These are phyloP conservation scores for Halcyon leucocephala DNA, from an alignment of 2,797 vertebrate genomes.

Conservation along the genomic window DNA sequence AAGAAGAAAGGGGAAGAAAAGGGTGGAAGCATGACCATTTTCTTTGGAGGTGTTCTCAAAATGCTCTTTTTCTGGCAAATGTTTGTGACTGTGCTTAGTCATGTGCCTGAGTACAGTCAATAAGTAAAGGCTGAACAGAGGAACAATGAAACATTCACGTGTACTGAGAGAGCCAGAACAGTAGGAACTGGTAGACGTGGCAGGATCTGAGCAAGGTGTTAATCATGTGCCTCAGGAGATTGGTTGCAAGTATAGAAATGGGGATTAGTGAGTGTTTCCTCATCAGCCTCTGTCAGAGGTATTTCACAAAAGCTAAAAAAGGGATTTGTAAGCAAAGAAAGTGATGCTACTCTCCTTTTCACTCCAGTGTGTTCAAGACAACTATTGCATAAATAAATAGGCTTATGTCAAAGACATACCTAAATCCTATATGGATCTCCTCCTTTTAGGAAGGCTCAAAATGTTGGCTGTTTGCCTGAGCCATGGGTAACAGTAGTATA, in stretches of 20 bases:
- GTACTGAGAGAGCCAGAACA: not conserved
- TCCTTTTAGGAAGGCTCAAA: not conserved
- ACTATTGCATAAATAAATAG: not conserved
- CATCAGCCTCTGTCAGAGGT: not conserved
- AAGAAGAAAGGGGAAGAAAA: not conserved
- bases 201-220: conserved; percentile 46
- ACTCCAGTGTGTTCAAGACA: not conserved
- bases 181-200: not conserved
- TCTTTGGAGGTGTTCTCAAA: conserved; percentile 23
- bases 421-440: not conserved
- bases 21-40: conserved; percentile 19
- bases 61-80: conserved; percentile 5
- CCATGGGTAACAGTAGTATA: not conserved
- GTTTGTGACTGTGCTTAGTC: not conserved
- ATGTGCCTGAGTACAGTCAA: not conserved
- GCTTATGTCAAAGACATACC: not conserved
- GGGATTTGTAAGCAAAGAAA: not conserved
- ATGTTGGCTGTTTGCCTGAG: not conserved
- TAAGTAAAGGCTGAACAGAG: not conserved
- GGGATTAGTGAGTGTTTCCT: conserved; percentile 1
- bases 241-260: not conserved
- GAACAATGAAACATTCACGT: conserved; percentile 42
- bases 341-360: not conserved
- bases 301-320: not conserved
- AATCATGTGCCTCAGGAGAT: not conserved